phyloP scores from a whole-genome alignment of 2,888 invertebrate genomes.

The Meteorus colon region DNA sequence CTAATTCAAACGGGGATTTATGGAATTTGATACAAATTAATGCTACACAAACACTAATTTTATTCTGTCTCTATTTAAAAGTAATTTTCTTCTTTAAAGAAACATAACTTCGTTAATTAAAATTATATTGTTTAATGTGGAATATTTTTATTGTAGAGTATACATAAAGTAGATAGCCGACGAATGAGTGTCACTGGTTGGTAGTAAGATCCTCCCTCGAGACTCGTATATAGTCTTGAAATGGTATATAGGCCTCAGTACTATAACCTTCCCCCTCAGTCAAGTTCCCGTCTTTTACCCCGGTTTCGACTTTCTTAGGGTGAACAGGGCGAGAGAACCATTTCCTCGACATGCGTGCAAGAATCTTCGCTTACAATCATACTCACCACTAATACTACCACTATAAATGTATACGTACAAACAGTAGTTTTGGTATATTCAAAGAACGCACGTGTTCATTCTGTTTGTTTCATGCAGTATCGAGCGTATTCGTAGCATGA shows the following conservation, averaged over 20 bases:
- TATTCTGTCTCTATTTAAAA: too few species aligned
- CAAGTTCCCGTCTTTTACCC: constrained; percentile 48
- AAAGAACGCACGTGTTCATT: constrained; percentile 31
- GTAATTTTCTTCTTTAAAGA: too few species aligned
- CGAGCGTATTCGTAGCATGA: not conserved
- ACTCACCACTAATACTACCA: constrained; percentile 40
- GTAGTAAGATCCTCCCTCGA: constrained; percentile 52
- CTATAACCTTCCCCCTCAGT: constrained; percentile 31
- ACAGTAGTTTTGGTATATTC: not conserved
- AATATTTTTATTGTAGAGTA: constrained; percentile 16
- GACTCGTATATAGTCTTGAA: constrained; percentile 54
- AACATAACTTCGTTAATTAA: not conserved
- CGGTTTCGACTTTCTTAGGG: constrained; percentile 48
- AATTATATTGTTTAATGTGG: not conserved
- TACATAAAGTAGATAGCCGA: constrained; percentile 38
- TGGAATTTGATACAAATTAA: too few species aligned
- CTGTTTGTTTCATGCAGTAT: not conserved
- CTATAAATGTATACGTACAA: constrained; percentile 19
- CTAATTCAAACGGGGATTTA: too few species aligned
- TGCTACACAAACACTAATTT: too few species aligned
- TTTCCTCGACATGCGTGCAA: constrained; percentile 37
- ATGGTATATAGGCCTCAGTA: constrained; percentile 41
- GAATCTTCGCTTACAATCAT: constrained; percentile 46
- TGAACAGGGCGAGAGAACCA: constrained; percentile 39
- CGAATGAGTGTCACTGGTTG: constrained; percentile 58